A percentile compares a stretch with the other conserved stretches of the same genome.
Evolutionary conservation across 2,888 invertebrate genomes (phyloP).

Genomic region (Caenorhabditis uteleia): DNA sequence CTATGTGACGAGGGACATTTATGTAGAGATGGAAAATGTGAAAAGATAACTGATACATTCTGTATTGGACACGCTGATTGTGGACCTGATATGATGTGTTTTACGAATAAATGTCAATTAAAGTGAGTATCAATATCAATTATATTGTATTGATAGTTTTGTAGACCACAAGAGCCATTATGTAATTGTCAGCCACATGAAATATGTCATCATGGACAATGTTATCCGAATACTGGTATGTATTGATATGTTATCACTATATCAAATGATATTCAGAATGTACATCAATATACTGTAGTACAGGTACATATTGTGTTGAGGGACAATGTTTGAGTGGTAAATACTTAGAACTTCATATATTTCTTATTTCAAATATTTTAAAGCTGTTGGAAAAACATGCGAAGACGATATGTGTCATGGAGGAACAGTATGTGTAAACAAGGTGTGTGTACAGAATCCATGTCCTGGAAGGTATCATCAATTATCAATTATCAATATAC

Average conservation of each 20-base stretch:
- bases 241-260: neutral
- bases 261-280: slow-evolving; percentile 44
- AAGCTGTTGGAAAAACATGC: slow-evolving; percentile 42
- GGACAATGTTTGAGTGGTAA: slow-evolving; percentile 47
- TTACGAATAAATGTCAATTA: slow-evolving; percentile 51
- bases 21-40: slow-evolving; percentile 62
- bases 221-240: slow-evolving; percentile 47
- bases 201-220: slow-evolving; percentile 51
- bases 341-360: neutral
- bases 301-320: slow-evolving; percentile 50
- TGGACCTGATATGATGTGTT: slow-evolving; percentile 53
- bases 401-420: slow-evolving; percentile 48
- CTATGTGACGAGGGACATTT: slow-evolving; percentile 55
- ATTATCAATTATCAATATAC: neutral
- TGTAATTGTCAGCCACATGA: slow-evolving; percentile 51
- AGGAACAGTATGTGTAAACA: slow-evolving; percentile 42
- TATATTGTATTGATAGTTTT: slow-evolving; percentile 5
- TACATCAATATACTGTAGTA: slow-evolving; percentile 47
- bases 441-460: slow-evolving; percentile 49
- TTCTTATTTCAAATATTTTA: slow-evolving; percentile 2
- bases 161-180: slow-evolving; percentile 35
- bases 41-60: slow-evolving; percentile 50
- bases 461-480: slow-evolving; percentile 38
- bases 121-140: slow-evolving; percentile 16
- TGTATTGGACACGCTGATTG: slow-evolving; percentile 64